These are phyloP conservation scores for Drosophila ironensis DNA, from an alignment of 1,140 invertebrate genomes.

Conservation along the genomic window DNA sequence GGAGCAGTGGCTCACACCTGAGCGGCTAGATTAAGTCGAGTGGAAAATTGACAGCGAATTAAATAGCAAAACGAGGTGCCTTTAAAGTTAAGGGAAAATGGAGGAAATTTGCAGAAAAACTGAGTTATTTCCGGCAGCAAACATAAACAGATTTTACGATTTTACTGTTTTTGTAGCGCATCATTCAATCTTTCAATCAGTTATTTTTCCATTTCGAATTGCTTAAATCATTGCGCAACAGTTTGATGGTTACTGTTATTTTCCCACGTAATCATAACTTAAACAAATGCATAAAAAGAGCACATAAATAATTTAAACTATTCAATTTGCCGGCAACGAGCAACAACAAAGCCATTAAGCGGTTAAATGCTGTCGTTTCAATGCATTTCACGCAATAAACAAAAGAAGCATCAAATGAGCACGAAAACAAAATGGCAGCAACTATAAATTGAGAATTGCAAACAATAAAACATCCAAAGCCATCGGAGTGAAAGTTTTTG, in stretches of 20 bases:
- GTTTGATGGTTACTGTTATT: neutral
- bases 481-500: neutral
- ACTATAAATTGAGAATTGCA: conserved; percentile 59
- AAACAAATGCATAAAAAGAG: conserved; percentile 4
- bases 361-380: conserved; percentile 34
- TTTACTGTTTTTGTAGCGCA: too few species aligned
- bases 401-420: conserved; percentile 25
- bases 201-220: neutral
- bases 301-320: conserved; percentile 54
- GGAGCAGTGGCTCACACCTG: conserved; percentile 8
- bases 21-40: conserved; percentile 5
- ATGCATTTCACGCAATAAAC: conserved; percentile 39
- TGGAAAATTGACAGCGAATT: conserved; percentile 22
- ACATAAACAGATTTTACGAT: too few species aligned
- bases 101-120: neutral
- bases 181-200: too few species aligned
- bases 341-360: conserved; percentile 35
- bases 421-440: conserved; percentile 27
- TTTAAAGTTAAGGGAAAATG: neutral
- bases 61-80: neutral
- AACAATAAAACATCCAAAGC: conserved; percentile 49
- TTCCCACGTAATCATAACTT: conserved; percentile 6
- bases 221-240: neutral
- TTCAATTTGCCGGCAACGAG: conserved; percentile 25
- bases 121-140: too few species aligned